These are phyloP conservation scores for Drosophila peninsularis DNA, from an alignment of 2,888 invertebrate species.

Conservation along the genomic window DNA sequence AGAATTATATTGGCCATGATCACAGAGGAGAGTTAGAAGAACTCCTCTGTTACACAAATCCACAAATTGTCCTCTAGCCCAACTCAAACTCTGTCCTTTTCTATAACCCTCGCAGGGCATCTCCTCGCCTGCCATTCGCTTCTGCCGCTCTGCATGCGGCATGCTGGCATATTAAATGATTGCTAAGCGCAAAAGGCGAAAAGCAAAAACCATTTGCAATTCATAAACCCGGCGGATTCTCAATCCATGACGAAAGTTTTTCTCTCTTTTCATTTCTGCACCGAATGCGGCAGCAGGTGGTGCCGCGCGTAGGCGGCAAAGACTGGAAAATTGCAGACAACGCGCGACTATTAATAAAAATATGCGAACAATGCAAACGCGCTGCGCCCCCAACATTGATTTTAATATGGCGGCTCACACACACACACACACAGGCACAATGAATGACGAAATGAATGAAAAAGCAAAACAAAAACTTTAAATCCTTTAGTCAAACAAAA, in stretches of 20 bases:
- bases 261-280: constrained; percentile 30
- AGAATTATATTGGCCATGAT: too few species aligned
- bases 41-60: neutral
- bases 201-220: constrained; percentile 71
- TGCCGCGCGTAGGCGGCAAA: constrained; percentile 4
- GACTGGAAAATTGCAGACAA: constrained; percentile 68
- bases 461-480: constrained; percentile 71
- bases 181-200: constrained; percentile 64
- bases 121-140: neutral
- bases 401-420: constrained; percentile 59
- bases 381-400: constrained; percentile 60
- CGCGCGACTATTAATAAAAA: constrained; percentile 72
- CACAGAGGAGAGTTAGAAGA: too few species aligned
- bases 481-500: constrained; percentile 74
- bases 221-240: constrained; percentile 53
- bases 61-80: neutral
- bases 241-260: constrained; percentile 61
- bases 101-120: neutral
- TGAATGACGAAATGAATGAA: constrained; percentile 70
- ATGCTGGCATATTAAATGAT: constrained; percentile 70
- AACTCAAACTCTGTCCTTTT: neutral
- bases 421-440: constrained; percentile 35
- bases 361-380: constrained; percentile 68
- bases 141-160: constrained; percentile 2
- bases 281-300: constrained; percentile 52